phyloP scores from a whole-genome alignment of 2,797 vertebrate species.

The Etheostoma nigrum region DNA sequence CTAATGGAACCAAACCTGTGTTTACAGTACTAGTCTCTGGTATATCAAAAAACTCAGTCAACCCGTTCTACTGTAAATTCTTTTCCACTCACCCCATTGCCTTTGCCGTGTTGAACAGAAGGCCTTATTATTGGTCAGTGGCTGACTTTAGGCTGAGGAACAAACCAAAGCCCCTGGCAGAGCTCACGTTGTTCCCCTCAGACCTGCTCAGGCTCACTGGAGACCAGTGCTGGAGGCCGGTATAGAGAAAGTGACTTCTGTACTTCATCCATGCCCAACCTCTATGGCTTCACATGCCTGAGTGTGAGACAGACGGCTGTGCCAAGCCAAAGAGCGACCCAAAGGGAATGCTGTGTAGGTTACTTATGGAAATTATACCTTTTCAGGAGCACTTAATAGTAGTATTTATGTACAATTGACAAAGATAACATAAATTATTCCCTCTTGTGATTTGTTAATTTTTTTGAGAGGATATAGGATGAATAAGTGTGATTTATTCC shows the following conservation, averaged over 20 bases:
- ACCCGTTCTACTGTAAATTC: conserved; percentile 60
- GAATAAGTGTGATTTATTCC: conserved; percentile 63
- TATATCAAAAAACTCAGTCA: conserved; percentile 74
- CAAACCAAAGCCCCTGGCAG: conserved; percentile 74
- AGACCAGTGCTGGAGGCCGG: conserved; percentile 75
- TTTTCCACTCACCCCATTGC: conserved; percentile 63
- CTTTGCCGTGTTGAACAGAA: conserved; percentile 71
- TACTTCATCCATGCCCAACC: conserved; percentile 66
- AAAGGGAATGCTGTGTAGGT: conserved; percentile 69
- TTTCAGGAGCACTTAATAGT: conserved; percentile 65
- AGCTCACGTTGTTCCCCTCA: conserved; percentile 73
- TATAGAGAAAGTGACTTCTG: conserved; percentile 84
- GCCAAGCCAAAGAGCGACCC: conserved; percentile 81
- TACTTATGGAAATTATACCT: conserved; percentile 66
- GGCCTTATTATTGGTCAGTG: conserved; percentile 72
- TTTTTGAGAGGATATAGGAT: conserved; percentile 39
- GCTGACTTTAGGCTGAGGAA: conserved; percentile 62
- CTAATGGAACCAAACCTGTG: conserved; percentile 48
- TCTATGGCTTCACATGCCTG: conserved; percentile 68
- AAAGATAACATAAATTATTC: conserved; percentile 57
- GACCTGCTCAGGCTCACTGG: conserved; percentile 73
- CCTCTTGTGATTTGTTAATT: conserved; percentile 34
- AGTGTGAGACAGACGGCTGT: conserved; percentile 65
- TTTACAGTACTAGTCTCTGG: conserved; percentile 61
- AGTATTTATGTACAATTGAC: conserved; percentile 57